Evolutionary conservation across 37 sponge, comb jelly and placozoan species (phyloP).

Genomic region (Theonella swinhoei): DNA sequence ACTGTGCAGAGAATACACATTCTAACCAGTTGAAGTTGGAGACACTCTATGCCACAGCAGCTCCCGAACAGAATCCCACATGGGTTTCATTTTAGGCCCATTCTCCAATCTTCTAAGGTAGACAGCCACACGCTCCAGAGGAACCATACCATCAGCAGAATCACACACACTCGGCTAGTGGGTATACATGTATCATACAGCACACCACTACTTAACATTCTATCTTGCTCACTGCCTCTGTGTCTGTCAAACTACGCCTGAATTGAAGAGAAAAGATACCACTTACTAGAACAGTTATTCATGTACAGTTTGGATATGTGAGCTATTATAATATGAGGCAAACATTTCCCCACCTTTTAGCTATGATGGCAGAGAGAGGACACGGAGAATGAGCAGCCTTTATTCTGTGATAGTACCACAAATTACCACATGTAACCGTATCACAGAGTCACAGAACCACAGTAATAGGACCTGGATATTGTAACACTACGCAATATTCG

Average conservation of each 20-base stretch:
- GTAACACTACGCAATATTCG: no score
- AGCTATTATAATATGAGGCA: no score
- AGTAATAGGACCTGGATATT: no score
- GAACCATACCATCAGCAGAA: background rate
- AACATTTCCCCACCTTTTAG: no score
- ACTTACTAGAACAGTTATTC: no score
- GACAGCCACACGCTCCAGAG: conserved; percentile 13
- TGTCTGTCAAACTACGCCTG: background rate
- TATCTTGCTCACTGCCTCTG: background rate
- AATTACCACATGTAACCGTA: background rate
- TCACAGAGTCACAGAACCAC: no score
- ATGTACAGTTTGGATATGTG: no score
- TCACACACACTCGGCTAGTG: background rate
- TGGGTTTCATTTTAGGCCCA: background rate
- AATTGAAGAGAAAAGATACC: background rate
- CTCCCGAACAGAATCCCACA: background rate
- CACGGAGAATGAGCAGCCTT: background rate
- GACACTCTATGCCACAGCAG: background rate
- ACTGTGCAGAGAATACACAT: background rate
- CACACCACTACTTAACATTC: no score
- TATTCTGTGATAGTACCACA: background rate
- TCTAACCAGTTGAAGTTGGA: background rate
- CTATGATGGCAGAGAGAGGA: conserved; percentile 7
- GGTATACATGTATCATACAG: background rate
- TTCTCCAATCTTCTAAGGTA: conserved; percentile 14